Base-by-base conservation (phyloP, 2,888 invertebrate genomes). In the Lissocephala sabroskyi region DNA sequence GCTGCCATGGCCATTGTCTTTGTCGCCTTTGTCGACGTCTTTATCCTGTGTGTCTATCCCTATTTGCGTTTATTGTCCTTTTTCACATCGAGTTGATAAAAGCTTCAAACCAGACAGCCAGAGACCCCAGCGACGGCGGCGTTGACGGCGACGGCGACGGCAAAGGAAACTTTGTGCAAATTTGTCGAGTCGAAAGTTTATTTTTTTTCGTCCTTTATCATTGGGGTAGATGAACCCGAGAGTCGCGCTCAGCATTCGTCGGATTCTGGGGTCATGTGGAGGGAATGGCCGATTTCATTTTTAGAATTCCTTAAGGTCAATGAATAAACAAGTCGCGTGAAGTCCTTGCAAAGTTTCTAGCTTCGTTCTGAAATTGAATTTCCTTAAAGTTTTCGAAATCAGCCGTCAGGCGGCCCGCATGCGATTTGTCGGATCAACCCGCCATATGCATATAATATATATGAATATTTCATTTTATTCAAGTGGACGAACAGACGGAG, bases 381-480 rank as follows among this genome's bases (percentile, higher is more conserved):
- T n/a, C n/a, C n/a, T n/a, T n/a, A n/a, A n/a, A n/a, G n/a, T n/a
- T n/a, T n/a, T n/a, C n/a, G n/a, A n/a, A n/a, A n/a, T n/a, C n/a
- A n/a, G n/a, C n/a, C n/a, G n/a, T n/a, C n/a, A n/a, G n/a, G n/a
- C n/a, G n/a, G n/a, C n/a, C n/a, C n/a, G n/a, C n/a, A n/a, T n/a
- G n/a, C n/a, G n/a, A n/a, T n/a, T n/a, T n/a, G n/a, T n/a, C n/a
- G n/a, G n/a, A n/a, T n/a, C n/a, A n/a, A n/a, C 23, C 3, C 23
- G 23, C 23, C 3, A 23, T 35, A 16, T 19, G 1, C 17, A 19
- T 39, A 18, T n/a, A 7, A 39, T 18, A 39, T 39, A 56, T 63
- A 63, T 68, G 75, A 71, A 71, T 74, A 71, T 71, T 74, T 71
- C 55, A 71, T 55, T 46, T 5, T 23, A 5, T 23, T 56, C 54